Conservation (phyloP, 2,113 vertebrate genomes). For the Peromyscus californicus region DNA sequence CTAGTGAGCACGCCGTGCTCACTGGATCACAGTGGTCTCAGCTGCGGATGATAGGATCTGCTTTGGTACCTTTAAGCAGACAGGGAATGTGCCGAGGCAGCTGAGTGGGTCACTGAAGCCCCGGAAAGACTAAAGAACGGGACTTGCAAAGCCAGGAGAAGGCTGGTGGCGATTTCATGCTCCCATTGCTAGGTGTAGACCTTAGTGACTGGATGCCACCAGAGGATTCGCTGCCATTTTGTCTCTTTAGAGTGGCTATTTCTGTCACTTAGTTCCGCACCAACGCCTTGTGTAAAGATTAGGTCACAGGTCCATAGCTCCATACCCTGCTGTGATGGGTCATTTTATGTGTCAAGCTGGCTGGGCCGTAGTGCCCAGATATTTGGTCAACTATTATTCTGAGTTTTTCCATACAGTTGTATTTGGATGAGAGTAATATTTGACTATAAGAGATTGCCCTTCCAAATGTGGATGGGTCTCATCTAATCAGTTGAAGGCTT, state of each 20-base stretch:
- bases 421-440: slow-evolving; percentile 1
- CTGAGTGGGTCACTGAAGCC: background rate
- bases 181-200: background rate
- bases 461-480: background rate
- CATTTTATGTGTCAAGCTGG: background rate
- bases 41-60: background rate
- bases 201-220: background rate
- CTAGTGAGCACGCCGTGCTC: background rate
- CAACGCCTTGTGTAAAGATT: background rate
- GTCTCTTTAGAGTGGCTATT: background rate
- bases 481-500: background rate
- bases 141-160: background rate
- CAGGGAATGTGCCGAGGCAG: background rate
- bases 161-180: background rate
- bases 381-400: background rate
- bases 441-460: background rate
- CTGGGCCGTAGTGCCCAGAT: background rate
- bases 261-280: background rate
- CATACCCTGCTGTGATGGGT: background rate
- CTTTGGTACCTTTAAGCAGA: background rate
- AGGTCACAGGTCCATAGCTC: background rate
- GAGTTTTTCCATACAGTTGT: background rate
- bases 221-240: background rate
- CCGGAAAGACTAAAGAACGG: background rate
- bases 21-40: background rate